Percentiles rank a stretch among this genome's conserved stretches.
These are phyloP conservation scores for Brienomyrus longianalis DNA, from an alignment of 2,113 vertebrate genomes.

Conservation along the genomic window DNA sequence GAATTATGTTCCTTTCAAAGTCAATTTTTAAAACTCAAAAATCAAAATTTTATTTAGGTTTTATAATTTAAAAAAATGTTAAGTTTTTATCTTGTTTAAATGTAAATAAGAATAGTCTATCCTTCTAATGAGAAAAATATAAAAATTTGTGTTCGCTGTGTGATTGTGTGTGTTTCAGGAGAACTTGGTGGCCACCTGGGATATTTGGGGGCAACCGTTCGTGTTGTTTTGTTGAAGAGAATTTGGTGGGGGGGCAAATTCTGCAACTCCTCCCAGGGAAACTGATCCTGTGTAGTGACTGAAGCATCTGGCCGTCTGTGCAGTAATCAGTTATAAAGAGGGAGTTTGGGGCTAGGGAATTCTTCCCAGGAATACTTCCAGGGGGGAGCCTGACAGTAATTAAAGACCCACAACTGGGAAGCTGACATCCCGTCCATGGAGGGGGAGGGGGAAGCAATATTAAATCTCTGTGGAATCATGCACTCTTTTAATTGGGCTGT, in stretches of 20 bases:
- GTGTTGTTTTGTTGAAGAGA: slow-evolving; percentile 18
- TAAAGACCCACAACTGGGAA: slow-evolving; percentile 29
- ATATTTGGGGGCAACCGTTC: not conserved
- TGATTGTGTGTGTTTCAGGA: not conserved
- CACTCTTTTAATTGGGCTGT: slow-evolving; percentile 26
- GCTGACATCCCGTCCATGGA: slow-evolving; percentile 30
- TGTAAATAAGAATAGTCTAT: not conserved
- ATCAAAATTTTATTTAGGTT: not conserved
- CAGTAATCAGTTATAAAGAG: slow-evolving; percentile 33
- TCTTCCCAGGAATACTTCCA: slow-evolving; percentile 37
- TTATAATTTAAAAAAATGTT: not conserved
- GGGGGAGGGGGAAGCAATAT: slow-evolving; percentile 17
- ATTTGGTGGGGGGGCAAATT: slow-evolving; percentile 20
- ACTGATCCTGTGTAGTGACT: slow-evolving; percentile 27
- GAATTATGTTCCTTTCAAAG: not conserved
- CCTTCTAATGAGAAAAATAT: not conserved
- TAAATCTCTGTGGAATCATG: slow-evolving; percentile 30
- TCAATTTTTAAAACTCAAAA: not conserved
- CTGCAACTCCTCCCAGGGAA: slow-evolving; percentile 31
- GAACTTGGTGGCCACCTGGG: not conserved
- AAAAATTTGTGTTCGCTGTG: not conserved
- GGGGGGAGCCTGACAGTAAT: slow-evolving; percentile 35
- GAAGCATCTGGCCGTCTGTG: slow-evolving; percentile 28
- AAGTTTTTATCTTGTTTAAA: not conserved
- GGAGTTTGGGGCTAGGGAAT: slow-evolving; percentile 30